Evolutionary conservation across 2,113 vertebrate species (phyloP).

Genomic region (Leiothrix lutea): DNA sequence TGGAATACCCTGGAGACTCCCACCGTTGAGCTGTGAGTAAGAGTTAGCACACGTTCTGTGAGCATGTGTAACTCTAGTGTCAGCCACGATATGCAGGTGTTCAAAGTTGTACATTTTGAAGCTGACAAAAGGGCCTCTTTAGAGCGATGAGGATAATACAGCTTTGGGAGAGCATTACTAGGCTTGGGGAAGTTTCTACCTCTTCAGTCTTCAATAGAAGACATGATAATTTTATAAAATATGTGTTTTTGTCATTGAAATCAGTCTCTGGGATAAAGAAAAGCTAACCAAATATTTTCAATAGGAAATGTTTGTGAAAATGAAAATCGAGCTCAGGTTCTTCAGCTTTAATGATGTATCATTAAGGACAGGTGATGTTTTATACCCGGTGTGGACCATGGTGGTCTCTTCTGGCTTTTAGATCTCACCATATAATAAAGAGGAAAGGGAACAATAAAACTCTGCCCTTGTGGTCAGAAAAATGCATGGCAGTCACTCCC

Average conservation of each 20-base stretch:
- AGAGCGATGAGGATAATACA: not conserved
- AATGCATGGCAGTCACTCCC: accelerated
- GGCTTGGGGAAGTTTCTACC: not conserved
- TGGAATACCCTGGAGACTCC: not conserved
- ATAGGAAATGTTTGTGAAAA: not conserved
- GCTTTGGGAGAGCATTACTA: not conserved
- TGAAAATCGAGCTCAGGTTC: not conserved
- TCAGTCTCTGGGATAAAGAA: not conserved
- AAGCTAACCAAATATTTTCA: not conserved
- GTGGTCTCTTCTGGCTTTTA: not conserved
- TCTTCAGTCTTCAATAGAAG: not conserved
- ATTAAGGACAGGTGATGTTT: not conserved
- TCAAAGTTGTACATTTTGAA: not conserved
- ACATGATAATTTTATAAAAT: not conserved
- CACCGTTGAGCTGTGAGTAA: not conserved
- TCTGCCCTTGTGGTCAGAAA: not conserved
- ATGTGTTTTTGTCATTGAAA: not conserved
- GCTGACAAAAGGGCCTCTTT: not conserved
- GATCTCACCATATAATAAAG: not conserved
- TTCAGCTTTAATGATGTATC: not conserved
- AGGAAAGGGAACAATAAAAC: not conserved
- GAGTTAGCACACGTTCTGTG: not conserved
- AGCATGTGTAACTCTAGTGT: not conserved
- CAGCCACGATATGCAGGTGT: not conserved
- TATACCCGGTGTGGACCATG: not conserved